Conservation (phyloP, 2,113 vertebrate genomes). For the Hystrix brachyura region DNA sequence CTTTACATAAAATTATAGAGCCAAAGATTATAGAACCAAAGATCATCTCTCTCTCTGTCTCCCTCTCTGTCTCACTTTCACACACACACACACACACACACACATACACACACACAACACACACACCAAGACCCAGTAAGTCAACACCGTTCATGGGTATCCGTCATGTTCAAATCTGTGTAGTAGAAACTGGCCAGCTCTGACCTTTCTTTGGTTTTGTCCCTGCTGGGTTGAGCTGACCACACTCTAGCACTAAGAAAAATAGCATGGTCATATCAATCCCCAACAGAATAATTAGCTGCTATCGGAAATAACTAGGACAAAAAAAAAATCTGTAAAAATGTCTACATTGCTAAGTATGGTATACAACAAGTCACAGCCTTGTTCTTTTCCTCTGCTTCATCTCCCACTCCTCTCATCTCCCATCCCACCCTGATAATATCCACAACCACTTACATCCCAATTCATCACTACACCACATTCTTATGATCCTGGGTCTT, state of each 20-base stretch:
- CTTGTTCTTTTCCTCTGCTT: neutral
- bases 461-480: neutral
- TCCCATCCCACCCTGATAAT: neutral
- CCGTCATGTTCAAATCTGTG: neutral
- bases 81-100: neutral
- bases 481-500: neutral
- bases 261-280: neutral
- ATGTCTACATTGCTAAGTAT: neutral
- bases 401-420: neutral
- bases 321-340: neutral
- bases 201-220: neutral
- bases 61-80: neutral
- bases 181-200: neutral
- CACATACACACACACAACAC: neutral
- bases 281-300: neutral
- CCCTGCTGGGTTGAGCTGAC: neutral
- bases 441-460: neutral
- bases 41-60: neutral
- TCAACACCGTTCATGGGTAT: neutral
- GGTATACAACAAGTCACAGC: neutral
- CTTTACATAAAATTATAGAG: neutral
- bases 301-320: neutral
- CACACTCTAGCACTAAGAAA: neutral
- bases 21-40: neutral
- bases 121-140: neutral